These are phyloP conservation scores for Petrocephalus microphthalmus DNA, from an alignment of 2,113 vertebrate species.

Conservation along the genomic window DNA sequence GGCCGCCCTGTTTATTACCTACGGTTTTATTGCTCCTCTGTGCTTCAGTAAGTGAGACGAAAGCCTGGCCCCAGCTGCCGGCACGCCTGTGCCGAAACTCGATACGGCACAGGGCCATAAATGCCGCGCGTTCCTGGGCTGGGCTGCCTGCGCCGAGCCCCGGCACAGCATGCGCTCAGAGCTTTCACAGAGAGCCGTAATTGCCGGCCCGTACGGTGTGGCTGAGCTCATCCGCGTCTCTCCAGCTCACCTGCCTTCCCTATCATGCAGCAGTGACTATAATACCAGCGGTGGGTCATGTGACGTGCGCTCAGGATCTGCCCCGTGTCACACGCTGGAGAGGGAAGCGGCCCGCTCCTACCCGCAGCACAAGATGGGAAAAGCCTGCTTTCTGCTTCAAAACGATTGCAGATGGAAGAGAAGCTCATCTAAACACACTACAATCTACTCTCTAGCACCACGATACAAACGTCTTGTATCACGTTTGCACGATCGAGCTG, in stretches of 20 bases:
- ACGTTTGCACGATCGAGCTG: too few relatives aligned
- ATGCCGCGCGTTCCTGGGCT: not conserved
- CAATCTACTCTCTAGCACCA: not conserved
- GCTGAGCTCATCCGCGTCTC: not conserved
- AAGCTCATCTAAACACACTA: not conserved
- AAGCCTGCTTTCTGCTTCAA: not conserved
- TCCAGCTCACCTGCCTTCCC: not conserved
- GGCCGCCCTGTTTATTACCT: not conserved
- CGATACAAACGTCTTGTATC: not conserved
- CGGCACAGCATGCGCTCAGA: too few relatives aligned
- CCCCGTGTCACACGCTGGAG: not conserved
- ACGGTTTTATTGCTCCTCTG: not conserved
- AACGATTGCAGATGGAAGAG: not conserved
- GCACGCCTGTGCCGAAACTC: not conserved
- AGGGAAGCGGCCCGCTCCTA: not conserved
- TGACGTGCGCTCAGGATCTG: not conserved
- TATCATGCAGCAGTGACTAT: not conserved
- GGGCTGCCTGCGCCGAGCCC: too few relatives aligned
- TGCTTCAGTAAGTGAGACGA: not conserved
- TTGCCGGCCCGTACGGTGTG: not conserved
- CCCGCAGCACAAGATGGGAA: not conserved
- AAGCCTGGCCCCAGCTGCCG: not conserved
- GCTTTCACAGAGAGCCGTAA: too few relatives aligned
- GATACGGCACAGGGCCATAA: not conserved
- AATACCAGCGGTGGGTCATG: not conserved